A percentile compares a stretch with the other conserved stretches of the same genome.
These are phyloP conservation scores for Eupithecia insigniata DNA, from an alignment of 2,888 invertebrate genomes.

Conservation along the genomic window DNA sequence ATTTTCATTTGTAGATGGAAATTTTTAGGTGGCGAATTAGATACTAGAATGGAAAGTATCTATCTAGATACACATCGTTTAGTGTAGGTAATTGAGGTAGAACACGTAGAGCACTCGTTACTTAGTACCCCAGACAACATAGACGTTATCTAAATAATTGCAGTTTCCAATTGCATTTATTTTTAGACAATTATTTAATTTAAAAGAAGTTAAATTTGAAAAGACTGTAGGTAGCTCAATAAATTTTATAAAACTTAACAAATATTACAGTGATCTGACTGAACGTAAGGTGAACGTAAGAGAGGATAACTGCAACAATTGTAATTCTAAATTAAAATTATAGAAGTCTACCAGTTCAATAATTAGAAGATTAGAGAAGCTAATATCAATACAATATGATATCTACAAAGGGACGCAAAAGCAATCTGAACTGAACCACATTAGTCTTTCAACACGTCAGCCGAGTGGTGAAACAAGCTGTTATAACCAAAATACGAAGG, in stretches of 20 bases:
- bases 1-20: conserved; percentile 8
- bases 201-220: not conserved
- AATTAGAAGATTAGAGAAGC: too few relatives aligned
- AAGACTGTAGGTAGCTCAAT: not conserved
- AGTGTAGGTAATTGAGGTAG: conserved; percentile 24
- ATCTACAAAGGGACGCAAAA: too few relatives aligned
- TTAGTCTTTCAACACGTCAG: too few relatives aligned
- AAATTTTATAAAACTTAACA: not conserved
- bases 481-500: too few relatives aligned
- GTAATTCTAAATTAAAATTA: not conserved
- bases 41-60: conserved; percentile 22
- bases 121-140: not conserved
- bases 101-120: not conserved
- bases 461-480: too few relatives aligned
- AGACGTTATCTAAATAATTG: conserved; percentile 15
- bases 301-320: not conserved
- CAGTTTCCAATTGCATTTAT: not conserved
- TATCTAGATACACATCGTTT: conserved; percentile 23
- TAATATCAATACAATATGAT: too few relatives aligned
- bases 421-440: too few relatives aligned
- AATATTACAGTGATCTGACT: not conserved
- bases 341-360: too few relatives aligned
- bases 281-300: not conserved
- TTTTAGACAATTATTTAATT: not conserved
- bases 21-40: conserved; percentile 6